These are phyloP conservation scores for Apamea anceps DNA, from an alignment of 2,888 invertebrate species.

Conservation along the genomic window DNA sequence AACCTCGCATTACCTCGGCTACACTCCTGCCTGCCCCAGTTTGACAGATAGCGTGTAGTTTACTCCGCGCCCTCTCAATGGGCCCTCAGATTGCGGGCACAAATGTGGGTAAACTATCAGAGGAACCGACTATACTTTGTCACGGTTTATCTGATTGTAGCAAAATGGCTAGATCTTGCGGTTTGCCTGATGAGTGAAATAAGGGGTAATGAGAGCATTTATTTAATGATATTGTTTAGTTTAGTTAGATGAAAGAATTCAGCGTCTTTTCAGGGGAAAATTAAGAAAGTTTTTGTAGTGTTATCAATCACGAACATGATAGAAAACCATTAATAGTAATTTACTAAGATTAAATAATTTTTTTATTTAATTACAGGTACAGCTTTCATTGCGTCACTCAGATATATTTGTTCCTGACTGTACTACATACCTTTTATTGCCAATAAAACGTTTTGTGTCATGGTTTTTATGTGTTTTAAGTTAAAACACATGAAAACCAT, in stretches of 20 bases:
- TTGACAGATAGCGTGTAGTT: conserved; percentile 52
- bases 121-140: conserved; percentile 43
- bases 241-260: neutral
- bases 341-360: neutral
- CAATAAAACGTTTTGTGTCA: no score
- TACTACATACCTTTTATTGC: neutral
- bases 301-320: conserved; percentile 20
- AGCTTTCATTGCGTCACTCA: neutral
- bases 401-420: no score
- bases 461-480: no score
- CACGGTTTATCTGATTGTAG: conserved; percentile 58
- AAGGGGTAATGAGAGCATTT: conserved; percentile 13
- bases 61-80: conserved; percentile 30
- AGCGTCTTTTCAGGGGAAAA: neutral
- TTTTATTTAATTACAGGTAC: neutral
- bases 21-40: conserved; percentile 1
- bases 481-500: neutral
- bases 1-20: conserved; percentile 8
- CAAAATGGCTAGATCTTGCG: neutral
- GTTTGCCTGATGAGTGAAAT: conserved; percentile 22
- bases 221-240: neutral
- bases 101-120: conserved; percentile 51
- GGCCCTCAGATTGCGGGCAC: conserved; percentile 42
- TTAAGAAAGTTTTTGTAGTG: conserved; percentile 19
- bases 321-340: conserved; percentile 8